Evolutionary conservation across 2,888 invertebrate species (phyloP).

Genomic region (Nephrotoma appendiculata): DNA sequence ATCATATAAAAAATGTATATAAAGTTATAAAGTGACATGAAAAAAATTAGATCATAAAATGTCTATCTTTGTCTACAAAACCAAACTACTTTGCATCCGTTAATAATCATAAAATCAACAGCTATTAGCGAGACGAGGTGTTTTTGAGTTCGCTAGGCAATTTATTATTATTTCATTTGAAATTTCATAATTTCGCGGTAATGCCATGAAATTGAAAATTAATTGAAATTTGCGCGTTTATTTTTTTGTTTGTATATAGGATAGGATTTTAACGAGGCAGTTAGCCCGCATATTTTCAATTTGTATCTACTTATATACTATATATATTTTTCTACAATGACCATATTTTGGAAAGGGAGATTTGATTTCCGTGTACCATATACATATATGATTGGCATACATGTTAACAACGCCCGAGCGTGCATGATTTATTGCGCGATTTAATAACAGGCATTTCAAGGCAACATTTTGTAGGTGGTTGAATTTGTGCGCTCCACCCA

Average conservation of each 20-base stretch:
- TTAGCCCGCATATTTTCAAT: neutral
- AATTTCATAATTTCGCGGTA: neutral
- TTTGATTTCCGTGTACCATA: neutral
- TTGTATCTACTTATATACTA: too few species aligned
- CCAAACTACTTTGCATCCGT: neutral
- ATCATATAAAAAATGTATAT: neutral
- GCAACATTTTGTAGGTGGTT: neutral
- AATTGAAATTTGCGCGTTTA: neutral
- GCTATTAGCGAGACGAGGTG: neutral
- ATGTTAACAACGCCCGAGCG: neutral
- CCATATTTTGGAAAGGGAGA: neutral
- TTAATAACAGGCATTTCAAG: neutral
- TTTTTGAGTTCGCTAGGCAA: neutral
- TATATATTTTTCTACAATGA: neutral
- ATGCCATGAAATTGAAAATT: neutral
- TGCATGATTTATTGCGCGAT: neutral
- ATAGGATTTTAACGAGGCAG: neutral
- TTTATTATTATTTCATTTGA: neutral
- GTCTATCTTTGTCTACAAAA: neutral
- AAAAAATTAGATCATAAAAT: neutral
- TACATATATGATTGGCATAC: neutral
- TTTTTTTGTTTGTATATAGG: neutral
- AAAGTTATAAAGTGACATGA: neutral
- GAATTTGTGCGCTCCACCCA: too few species aligned
- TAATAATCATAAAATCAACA: neutral